phyloP scores from a whole-genome alignment of 2,113 vertebrate species.

The Hyaena hyaena region DNA sequence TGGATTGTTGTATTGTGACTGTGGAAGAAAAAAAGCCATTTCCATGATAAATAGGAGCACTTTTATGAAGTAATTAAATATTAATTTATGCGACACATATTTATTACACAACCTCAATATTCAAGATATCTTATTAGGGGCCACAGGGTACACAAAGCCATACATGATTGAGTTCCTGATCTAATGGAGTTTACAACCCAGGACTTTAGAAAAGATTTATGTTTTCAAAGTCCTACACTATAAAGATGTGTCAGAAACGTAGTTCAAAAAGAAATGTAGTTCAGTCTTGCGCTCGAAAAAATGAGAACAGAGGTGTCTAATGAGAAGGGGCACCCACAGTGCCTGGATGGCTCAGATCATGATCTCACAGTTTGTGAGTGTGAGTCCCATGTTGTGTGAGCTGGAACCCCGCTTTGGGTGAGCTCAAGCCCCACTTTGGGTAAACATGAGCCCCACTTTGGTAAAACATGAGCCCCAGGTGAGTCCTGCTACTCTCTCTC shows the following conservation, averaged over 20 bases:
- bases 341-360: no score
- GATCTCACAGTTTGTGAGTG: no score
- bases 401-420: no score
- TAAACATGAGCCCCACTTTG: no score
- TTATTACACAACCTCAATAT: slow-evolving; percentile 44
- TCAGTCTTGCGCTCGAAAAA: background rate
- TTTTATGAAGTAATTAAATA: slow-evolving; percentile 56
- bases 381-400: no score
- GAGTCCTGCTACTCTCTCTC: no score
- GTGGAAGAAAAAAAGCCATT: slow-evolving; percentile 49
- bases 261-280: background rate
- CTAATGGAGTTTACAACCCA: background rate
- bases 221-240: slow-evolving; percentile 13
- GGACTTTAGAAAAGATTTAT: slow-evolving; percentile 12
- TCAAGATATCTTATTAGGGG: slow-evolving; percentile 36
- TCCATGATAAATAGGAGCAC: slow-evolving; percentile 50
- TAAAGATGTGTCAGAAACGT: background rate
- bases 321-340: background rate
- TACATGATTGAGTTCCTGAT: slow-evolving; percentile 20
- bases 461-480: no score
- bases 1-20: slow-evolving; percentile 46
- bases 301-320: background rate
- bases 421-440: no score
- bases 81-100: slow-evolving; percentile 66
- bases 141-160: background rate